Base-by-base conservation (phyloP, 2,797 vertebrate species). In the Leptatherina wallacei region DNA sequence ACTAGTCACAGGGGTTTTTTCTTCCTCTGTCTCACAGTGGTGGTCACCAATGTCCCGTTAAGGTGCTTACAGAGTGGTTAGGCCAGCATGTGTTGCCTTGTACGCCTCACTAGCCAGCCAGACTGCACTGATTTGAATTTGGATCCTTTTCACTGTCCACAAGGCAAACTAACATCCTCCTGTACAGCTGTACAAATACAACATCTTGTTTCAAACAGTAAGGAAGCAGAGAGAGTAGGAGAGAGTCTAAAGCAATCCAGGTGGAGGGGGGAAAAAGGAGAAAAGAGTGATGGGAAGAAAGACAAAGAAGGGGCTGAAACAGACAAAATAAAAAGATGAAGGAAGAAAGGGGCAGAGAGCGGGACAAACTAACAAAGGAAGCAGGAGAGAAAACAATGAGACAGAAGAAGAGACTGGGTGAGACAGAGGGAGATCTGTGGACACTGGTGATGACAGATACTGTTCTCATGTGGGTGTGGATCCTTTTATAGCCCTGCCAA, bases 401-500 rank as follows among this genome's bases (percentile, higher is more conserved):
- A 62, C 63, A 20, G 66, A 71, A 78, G 81, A 78, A 55, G 63
- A 78, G 73, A 67, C 57, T 40, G 75, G 67, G 72, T 79, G 82
- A 87, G 85, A 83, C 68, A 18, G 71, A 71, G 66, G 68, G 81
- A 84, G 83, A 76, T 79, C 70, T 80, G 65, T 61, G 83, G 88
- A 88, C 87, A 79, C 73, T 77, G 83, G 69, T 75, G 87, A 91
- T 91, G 90, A 92, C 80, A 84, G 85, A 91, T 79, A 88, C 74
- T 79, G 78, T 80, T 91, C 84, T 87, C 87, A 69, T 90, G 82
- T 90, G 88, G 87, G 88, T 85, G 90, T 82, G 87, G 88, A 91
- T 86, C 81, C 90, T 90, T 93, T 90, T 87, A 90, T 85, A 89
- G 78, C 38, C 38, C 78, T 78, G 88, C 90, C 90, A 93, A 92